These are phyloP conservation scores for Marisa cornuarietis DNA, from an alignment of 1,140 invertebrate species.

Conservation along the genomic window DNA sequence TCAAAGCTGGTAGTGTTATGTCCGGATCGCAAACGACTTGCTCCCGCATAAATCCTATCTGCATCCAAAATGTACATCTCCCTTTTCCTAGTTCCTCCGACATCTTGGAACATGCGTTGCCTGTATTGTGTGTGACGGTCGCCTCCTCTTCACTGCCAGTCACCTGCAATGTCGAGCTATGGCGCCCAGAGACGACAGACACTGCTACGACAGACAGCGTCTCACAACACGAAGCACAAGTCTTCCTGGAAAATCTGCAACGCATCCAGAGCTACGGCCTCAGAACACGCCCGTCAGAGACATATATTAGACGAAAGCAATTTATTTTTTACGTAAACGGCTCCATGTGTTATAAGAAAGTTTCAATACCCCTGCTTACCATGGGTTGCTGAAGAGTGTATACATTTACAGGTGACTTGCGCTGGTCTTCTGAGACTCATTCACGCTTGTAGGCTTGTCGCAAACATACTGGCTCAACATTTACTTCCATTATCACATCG, in stretches of 20 bases:
- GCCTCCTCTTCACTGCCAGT: background rate
- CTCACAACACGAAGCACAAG: background rate
- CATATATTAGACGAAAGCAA: background rate
- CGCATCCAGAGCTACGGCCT: constrained; percentile 5
- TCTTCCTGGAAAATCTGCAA: background rate
- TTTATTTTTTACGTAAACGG: constrained; percentile 13
- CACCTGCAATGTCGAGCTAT: constrained; percentile 7
- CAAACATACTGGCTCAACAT: background rate
- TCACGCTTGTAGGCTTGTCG: background rate
- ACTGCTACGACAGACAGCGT: constrained; percentile 6
- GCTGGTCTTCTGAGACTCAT: background rate
- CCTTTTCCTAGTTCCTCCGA: constrained; percentile 29
- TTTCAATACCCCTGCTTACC: constrained; percentile 16
- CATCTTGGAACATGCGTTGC: constrained; percentile 43
- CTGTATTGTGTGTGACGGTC: constrained; percentile 31
- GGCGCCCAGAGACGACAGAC: constrained; percentile 8
- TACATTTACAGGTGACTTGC: constrained; percentile 20
- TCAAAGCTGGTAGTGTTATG: constrained; percentile 88
- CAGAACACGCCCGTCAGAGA: background rate
- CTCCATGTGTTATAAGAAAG: background rate
- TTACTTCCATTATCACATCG: too few species aligned
- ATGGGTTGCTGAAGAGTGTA: background rate
- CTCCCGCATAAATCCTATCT: constrained; percentile 91
- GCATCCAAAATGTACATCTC: constrained; percentile 81
- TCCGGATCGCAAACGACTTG: constrained; percentile 83